A percentile compares a stretch with the other conserved stretches of the same genome.
phyloP scores from a whole-genome alignment of 2,797 vertebrate genomes.

The Danio kyathit region DNA sequence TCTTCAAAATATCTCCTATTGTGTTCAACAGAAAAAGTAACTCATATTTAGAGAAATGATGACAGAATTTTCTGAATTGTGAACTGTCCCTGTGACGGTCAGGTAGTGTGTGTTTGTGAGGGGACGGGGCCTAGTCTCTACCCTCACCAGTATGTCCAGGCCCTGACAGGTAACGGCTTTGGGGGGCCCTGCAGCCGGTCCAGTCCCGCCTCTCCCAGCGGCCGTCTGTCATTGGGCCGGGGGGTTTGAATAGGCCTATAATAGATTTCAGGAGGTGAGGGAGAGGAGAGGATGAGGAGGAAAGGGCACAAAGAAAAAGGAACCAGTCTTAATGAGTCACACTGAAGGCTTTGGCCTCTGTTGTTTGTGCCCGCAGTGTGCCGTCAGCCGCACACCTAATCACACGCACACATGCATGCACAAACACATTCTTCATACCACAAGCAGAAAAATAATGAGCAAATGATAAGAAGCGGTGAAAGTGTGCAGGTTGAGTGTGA shows the following conservation, averaged over 20 bases:
- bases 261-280: constrained; percentile 61
- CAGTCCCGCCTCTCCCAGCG: constrained; percentile 71
- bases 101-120: constrained; percentile 21
- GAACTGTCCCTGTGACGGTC: too few species aligned
- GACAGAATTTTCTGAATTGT: too few species aligned
- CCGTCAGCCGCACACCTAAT: constrained; percentile 37
- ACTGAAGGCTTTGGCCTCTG: constrained; percentile 37
- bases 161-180: constrained; percentile 66
- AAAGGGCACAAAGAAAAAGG: constrained; percentile 58
- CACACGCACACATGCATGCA: constrained; percentile 23
- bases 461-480: constrained; percentile 49
- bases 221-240: constrained; percentile 63
- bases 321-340: constrained; percentile 57
- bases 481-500: constrained; percentile 32
- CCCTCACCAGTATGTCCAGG: constrained; percentile 69
- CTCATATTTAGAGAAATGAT: too few species aligned
- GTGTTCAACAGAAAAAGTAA: too few species aligned
- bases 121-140: constrained; percentile 55
- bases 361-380: constrained; percentile 29
- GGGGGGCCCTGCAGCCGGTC: constrained; percentile 69
- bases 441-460: constrained; percentile 29
- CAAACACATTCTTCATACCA: neutral
- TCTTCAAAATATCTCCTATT: too few species aligned
- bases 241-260: constrained; percentile 69
- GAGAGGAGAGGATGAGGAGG: constrained; percentile 53